Percentiles rank a stretch among this genome's conserved stretches.
Evolutionary conservation across 2,888 invertebrate genomes (phyloP).

Genomic region (Caenorhabditis drosophilae): DNA sequence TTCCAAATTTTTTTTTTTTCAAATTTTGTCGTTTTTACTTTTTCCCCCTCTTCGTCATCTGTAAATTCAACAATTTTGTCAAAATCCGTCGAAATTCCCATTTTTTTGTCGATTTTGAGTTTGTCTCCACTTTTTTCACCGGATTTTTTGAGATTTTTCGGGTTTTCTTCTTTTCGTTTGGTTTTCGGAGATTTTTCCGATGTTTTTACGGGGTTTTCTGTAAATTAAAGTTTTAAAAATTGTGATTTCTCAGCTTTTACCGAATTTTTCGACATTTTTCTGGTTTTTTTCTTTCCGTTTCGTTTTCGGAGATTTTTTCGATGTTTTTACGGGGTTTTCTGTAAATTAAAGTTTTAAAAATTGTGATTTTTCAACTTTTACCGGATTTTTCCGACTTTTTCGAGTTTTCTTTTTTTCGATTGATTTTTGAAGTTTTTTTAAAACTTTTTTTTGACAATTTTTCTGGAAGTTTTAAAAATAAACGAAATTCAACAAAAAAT

Average conservation of each 20-base stretch:
- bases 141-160: neutral
- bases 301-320: neutral
- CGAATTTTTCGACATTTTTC: neutral
- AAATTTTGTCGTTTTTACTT: no score
- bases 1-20: no score
- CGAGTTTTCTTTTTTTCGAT: neutral
- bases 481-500: no score
- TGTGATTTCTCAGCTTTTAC: neutral
- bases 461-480: no score
- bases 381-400: no score
- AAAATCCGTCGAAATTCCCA: neutral
- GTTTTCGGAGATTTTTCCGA: neutral
- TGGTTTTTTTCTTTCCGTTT: neutral
- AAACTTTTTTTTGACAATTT: no score
- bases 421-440: neutral
- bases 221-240: neutral
- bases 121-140: neutral
- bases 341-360: no score
- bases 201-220: neutral
- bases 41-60: neutral
- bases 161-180: neutral
- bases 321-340: neutral
- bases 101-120: neutral
- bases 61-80: neutral
- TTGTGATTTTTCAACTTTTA: no score